Percentiles rank a stretch among this genome's conserved stretches.
Conservation (phyloP, 2,888 invertebrate genomes). For the Erannis defoliaria region DNA sequence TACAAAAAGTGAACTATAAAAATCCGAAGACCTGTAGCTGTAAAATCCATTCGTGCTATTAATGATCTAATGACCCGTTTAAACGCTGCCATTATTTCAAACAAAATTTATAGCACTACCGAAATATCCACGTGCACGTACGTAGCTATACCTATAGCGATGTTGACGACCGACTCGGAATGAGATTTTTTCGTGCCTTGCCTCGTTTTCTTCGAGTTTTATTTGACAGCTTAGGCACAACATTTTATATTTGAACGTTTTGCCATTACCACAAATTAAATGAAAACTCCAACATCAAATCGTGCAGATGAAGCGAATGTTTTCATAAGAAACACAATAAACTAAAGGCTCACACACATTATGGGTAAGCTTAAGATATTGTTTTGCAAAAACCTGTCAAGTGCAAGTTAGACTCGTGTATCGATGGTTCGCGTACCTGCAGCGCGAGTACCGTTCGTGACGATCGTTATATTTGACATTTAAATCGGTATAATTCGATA, state of each 20-base stretch:
- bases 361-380: background rate
- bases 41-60: slow-evolving; percentile 39
- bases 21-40: slow-evolving; percentile 22
- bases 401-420: too few relatives aligned
- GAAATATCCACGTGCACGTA: slow-evolving; percentile 51
- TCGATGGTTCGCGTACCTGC: too few relatives aligned
- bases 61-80: slow-evolving; percentile 51
- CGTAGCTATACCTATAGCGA: slow-evolving; percentile 35
- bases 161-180: slow-evolving; percentile 40
- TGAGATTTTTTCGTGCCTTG: slow-evolving; percentile 47
- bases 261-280: slow-evolving; percentile 30
- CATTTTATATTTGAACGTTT: slow-evolving; percentile 39
- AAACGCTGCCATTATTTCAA: slow-evolving; percentile 50
- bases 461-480: too few relatives aligned
- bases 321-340: slow-evolving; percentile 6
- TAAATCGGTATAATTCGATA: too few relatives aligned
- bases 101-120: slow-evolving; percentile 45
- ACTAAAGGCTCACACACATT: background rate
- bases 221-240: slow-evolving; percentile 31
- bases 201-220: slow-evolving; percentile 46
- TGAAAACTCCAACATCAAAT: slow-evolving; percentile 14
- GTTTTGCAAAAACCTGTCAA: background rate
- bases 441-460: too few relatives aligned
- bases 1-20: slow-evolving; percentile 16
- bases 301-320: slow-evolving; percentile 4